Conservation (phyloP, 2,113 vertebrate genomes). For the Perca schrenkii region DNA sequence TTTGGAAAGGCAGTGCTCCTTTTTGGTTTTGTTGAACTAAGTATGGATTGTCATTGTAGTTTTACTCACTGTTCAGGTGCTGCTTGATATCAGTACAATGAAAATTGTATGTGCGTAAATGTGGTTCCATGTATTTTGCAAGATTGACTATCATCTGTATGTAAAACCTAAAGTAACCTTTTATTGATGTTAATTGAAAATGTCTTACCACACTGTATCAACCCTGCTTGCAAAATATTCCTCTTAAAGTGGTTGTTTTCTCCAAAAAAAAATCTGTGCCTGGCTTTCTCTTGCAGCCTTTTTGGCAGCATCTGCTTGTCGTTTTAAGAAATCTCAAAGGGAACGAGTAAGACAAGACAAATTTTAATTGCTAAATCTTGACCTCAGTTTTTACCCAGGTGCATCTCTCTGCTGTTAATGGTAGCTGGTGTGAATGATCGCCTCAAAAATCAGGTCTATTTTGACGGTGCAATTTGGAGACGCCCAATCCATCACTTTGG, state of each 20-base stretch:
- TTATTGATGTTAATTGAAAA: conserved; percentile 84
- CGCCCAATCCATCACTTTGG: conserved; percentile 46
- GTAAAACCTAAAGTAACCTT: conserved; percentile 82
- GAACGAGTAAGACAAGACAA: conserved; percentile 45
- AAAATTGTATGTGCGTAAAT: conserved; percentile 81
- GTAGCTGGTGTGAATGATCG: conserved; percentile 41
- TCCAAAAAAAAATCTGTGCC: conserved; percentile 69
- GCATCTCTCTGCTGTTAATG: conserved; percentile 50
- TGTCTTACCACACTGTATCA: conserved; percentile 82
- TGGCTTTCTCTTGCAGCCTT: conserved; percentile 77
- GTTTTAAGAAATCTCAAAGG: conserved; percentile 43
- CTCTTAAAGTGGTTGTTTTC: conserved; percentile 79
- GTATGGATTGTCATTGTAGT: conserved; percentile 80
- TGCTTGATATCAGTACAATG: conserved; percentile 81
- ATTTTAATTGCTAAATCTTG: conserved; percentile 22
- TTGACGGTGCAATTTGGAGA: conserved; percentile 60
- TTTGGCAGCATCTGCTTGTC: conserved; percentile 62
- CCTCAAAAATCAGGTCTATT: conserved; percentile 59
- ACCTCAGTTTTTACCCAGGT: conserved; percentile 39
- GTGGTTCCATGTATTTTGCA: conserved; percentile 83
- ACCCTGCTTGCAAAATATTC: conserved; percentile 82
- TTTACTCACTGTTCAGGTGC: conserved; percentile 81
- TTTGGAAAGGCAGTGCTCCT: conserved; percentile 70
- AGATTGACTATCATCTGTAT: conserved; percentile 84
- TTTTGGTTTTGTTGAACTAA: conserved; percentile 56